Evolutionary conservation across 2,113 vertebrate species (phyloP).

Genomic region (Seriola dumerili): DNA sequence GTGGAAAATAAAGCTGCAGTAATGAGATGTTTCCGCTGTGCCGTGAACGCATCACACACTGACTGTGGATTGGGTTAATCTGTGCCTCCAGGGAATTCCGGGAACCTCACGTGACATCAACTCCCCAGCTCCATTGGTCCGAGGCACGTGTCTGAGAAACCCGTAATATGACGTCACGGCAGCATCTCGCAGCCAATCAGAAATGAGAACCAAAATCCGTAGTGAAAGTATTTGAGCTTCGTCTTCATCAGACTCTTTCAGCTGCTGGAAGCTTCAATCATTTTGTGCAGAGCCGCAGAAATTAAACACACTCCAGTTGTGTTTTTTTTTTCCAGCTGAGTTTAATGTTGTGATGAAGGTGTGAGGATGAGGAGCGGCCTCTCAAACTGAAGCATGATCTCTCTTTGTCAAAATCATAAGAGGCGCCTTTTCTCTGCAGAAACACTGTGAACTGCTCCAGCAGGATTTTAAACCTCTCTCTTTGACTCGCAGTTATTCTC

Average conservation of each 20-base stretch:
- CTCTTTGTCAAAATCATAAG: conserved; percentile 74
- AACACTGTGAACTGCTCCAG: conserved; percentile 3
- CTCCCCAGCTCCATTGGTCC: conserved; percentile 84
- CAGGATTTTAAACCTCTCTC: too few relatives aligned
- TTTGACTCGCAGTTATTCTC: neutral
- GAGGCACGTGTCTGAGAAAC: conserved; percentile 93
- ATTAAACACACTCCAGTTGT: neutral
- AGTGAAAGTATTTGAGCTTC: conserved; percentile 92
- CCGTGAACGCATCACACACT: conserved; percentile 42
- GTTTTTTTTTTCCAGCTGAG: neutral
- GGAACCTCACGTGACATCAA: conserved; percentile 86
- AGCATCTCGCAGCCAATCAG: conserved; percentile 87
- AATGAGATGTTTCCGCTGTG: neutral
- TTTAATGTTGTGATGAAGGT: too few relatives aligned
- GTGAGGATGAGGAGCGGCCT: conserved; percentile 19
- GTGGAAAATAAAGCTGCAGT: neutral
- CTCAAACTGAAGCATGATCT: conserved; percentile 73
- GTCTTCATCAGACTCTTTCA: conserved; percentile 75
- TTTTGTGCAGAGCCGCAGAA: conserved; percentile 42
- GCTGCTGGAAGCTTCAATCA: conserved; percentile 35
- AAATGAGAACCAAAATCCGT: conserved; percentile 92
- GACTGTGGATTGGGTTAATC: conserved; percentile 31
- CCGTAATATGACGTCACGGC: conserved; percentile 88
- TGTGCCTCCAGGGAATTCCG: conserved; percentile 57
- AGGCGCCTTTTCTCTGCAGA: conserved; percentile 50